Base-by-base conservation (phyloP, 2,888 invertebrate species). In the Drosophila infuscata region DNA sequence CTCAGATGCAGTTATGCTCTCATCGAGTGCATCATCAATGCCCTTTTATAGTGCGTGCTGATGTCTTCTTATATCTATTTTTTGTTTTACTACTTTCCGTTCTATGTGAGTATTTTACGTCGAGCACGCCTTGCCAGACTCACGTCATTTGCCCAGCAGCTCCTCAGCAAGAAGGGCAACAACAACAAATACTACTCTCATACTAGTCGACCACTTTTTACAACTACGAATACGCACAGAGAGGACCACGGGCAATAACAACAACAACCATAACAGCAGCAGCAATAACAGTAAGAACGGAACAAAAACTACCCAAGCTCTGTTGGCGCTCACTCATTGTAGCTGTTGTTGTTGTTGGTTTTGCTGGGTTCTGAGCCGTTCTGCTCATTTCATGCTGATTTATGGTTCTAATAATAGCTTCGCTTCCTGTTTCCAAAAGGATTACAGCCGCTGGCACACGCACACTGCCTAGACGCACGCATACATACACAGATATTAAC, bases 361-460 rank as follows among this genome's bases (percentile, higher is more conserved):
- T 54, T 75, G 61, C 62, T 74, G 70, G 67, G 59, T 43, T 74
- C 68, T 82, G 81, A 76, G 79, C 83, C 85, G 83, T 77, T 83
- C 88, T 91, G 87, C 91, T 91, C 91, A 90, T 91, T 91, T 92
- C 91, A 91, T 89, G 92, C 91, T 91, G 92, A 92, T 91, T 92
- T 92, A 91, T 91, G 84, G 90, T 89, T 91, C 92, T 91, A 91
- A 91, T 92, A 91, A 91, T 91, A 89, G 91, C 84, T 88, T 86
- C 83, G 84, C 79, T 89, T 87, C 87, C 89, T 83, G 79, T 83
- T 81, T 74, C 82, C 72, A 84, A 83, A 83, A 84, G 83, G 83
- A 84, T 84, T 83, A 76, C 81, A 73, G 71, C 73, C 67, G 66
- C 69, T 74, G 68, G 68, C 70, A 70, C 59, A 70, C 56, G 63